Conservation (phyloP, 2,113 vertebrate species). For the Arizona elegans region DNA sequence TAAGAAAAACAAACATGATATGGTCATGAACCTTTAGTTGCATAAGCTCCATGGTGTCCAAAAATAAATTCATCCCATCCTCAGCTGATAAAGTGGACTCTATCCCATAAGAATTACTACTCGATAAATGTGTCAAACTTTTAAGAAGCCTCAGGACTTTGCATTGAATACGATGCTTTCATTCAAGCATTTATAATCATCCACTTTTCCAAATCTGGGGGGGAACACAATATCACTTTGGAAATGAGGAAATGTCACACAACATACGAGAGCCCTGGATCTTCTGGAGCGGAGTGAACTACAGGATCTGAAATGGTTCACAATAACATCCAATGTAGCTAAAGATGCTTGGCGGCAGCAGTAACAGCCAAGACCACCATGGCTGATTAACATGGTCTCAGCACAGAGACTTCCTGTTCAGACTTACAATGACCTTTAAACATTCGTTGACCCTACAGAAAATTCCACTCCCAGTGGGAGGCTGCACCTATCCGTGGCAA, state of each 20-base stretch:
- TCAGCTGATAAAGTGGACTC: neutral
- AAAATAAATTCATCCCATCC: neutral
- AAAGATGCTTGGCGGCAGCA: neutral
- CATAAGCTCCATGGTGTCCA: neutral
- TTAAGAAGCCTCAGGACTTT: neutral
- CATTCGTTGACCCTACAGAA: neutral
- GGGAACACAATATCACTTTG: neutral
- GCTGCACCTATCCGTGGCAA: slow-evolving; percentile 13
- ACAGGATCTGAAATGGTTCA: neutral
- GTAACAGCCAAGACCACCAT: neutral
- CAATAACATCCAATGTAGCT: neutral
- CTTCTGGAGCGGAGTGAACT: neutral
- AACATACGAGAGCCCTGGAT: neutral
- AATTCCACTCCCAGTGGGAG: neutral
- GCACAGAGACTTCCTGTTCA: neutral
- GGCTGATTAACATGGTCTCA: slow-evolving; percentile 1
- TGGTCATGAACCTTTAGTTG: neutral
- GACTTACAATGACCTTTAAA: neutral
- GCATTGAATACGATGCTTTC: neutral
- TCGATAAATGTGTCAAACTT: neutral
- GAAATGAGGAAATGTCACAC: neutral
- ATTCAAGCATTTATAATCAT: neutral
- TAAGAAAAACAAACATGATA: neutral
- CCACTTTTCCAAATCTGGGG: neutral
- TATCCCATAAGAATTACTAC: neutral